These are phyloP conservation scores for Synanthedon formicaeformis DNA, from an alignment of 2,888 invertebrate species.

Conservation along the genomic window DNA sequence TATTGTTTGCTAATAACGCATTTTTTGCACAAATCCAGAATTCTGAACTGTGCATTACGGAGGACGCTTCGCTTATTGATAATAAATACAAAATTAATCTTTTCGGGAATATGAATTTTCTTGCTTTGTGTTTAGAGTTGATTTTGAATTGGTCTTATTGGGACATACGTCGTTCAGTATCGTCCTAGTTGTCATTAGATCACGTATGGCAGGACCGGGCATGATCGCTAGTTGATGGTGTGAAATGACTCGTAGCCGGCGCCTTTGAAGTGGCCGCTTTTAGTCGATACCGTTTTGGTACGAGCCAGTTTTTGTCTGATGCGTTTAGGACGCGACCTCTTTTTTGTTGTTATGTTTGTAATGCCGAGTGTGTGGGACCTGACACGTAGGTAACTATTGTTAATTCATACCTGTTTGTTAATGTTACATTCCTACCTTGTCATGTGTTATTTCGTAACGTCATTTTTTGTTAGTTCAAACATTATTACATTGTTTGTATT, in stretches of 20 bases:
- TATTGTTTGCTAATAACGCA: conserved; percentile 35
- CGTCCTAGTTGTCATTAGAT: conserved; percentile 48
- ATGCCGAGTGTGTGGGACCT: conserved; percentile 67
- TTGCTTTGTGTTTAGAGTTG: not conserved
- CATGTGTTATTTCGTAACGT: conserved; percentile 17
- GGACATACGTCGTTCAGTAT: conserved; percentile 18
- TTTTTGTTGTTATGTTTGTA: conserved; percentile 63
- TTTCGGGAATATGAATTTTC: conserved; percentile 4
- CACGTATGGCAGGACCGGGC: conserved; percentile 42
- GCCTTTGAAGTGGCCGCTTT: conserved; percentile 51
- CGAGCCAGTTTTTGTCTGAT: conserved; percentile 50
- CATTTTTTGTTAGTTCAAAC: conserved; percentile 20
- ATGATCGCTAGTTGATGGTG: conserved; percentile 45
- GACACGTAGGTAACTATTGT: conserved; percentile 67
- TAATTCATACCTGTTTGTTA: conserved; percentile 56
- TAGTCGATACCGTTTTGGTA: conserved; percentile 39
- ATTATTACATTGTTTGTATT: not conserved
- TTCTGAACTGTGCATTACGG: conserved; percentile 28
- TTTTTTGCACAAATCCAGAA: conserved; percentile 37
- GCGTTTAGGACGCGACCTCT: conserved; percentile 61
- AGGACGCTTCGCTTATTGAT: conserved; percentile 6
- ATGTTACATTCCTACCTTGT: conserved; percentile 39
- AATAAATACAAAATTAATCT: conserved; percentile 7
- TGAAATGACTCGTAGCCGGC: conserved; percentile 54
- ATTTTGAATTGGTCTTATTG: not conserved